These are phyloP conservation scores for Cheiracanthium punctorium DNA, from an alignment of 2,888 invertebrate species.

Conservation along the genomic window DNA sequence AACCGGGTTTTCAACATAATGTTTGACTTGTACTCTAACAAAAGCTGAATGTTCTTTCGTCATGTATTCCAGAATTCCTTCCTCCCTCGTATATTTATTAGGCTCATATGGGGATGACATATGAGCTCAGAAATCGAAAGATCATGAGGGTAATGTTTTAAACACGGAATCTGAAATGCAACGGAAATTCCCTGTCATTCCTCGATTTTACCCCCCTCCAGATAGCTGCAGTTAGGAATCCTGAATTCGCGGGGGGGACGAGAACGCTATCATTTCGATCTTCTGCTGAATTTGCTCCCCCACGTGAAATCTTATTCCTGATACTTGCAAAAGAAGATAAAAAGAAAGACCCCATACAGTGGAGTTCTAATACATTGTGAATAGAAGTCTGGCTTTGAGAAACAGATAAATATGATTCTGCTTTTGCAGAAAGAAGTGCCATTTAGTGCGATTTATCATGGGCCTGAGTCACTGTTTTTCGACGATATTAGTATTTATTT, in stretches of 20 bases:
- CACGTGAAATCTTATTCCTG: neutral
- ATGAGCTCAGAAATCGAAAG: neutral
- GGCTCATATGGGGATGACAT: neutral
- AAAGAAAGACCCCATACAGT: neutral
- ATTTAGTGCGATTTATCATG: neutral
- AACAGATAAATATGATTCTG: neutral
- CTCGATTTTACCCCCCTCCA: no score
- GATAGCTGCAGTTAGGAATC: neutral
- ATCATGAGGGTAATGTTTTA: neutral
- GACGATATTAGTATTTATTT: no score
- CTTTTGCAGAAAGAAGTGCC: neutral
- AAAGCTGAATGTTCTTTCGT: no score
- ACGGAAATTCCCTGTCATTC: neutral
- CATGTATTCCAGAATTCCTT: no score
- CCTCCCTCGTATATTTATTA: no score
- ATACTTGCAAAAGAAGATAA: neutral
- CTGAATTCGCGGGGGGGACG: neutral
- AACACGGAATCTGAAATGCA: neutral
- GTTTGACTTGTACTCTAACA: no score
- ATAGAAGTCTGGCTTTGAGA: neutral
- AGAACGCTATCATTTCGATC: neutral
- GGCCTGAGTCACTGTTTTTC: neutral
- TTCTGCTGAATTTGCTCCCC: constrained; percentile 12
- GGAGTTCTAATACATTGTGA: neutral
- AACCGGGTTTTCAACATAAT: no score